phyloP scores from a whole-genome alignment of 2,797 vertebrate species.

The Atherinosoma microstoma region DNA sequence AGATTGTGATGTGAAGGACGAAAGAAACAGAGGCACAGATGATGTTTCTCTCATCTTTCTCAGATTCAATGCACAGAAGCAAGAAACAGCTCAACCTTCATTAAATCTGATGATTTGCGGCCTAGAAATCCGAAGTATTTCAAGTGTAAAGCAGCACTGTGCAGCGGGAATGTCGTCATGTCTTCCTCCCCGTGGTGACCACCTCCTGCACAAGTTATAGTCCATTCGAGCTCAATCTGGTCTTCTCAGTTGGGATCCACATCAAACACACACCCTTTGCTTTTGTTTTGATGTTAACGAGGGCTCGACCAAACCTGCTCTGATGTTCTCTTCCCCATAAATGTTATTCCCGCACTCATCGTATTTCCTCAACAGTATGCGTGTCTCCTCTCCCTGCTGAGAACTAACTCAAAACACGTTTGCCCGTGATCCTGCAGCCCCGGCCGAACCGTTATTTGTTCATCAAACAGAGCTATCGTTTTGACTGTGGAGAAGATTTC shows the following conservation, averaged over 20 bases:
- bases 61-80: constrained; percentile 3
- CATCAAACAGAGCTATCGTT: constrained; percentile 65
- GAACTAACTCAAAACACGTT: constrained; percentile 80
- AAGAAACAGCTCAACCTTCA: constrained; percentile 6
- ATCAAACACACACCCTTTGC: constrained; percentile 50
- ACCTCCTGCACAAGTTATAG: constrained; percentile 31
- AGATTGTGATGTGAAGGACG: neutral
- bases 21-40: neutral
- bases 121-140: neutral
- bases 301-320: constrained; percentile 35
- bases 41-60: neutral
- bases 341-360: constrained; percentile 72
- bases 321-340: constrained; percentile 56
- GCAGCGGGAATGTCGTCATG: constrained; percentile 19
- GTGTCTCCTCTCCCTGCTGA: constrained; percentile 69
- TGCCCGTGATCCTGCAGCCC: constrained; percentile 56
- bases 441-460: constrained; percentile 65
- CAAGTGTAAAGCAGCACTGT: constrained; percentile 2
- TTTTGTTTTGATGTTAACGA: constrained; percentile 46
- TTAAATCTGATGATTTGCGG: constrained; percentile 1
- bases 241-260: constrained; percentile 44
- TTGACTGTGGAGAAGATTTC: constrained; percentile 60
- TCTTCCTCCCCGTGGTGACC: neutral
- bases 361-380: constrained; percentile 66
- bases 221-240: constrained; percentile 31